Evolutionary conservation across 1,140 invertebrate genomes (phyloP), one percentile per base, ranked within the genome.

Genomic region (Microplitis demolitor): DNA sequence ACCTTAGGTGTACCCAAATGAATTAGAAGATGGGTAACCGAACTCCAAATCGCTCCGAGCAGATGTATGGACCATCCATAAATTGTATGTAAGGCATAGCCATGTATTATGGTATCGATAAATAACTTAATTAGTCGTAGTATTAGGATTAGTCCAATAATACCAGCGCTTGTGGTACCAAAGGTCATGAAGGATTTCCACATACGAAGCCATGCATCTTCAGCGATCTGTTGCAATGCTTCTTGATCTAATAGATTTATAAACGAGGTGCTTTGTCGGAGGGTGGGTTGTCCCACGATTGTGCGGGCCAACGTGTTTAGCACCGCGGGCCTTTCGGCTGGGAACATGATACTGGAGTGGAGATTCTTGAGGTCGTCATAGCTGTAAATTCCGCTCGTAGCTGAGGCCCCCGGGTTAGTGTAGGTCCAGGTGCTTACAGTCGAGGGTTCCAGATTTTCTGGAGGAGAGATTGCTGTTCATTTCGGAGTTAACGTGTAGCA

Each of bases 221-320:
- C 16, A 2, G 74, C 75, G 0, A 75, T 66, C 54, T 51, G 61
- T 33, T 74, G 39, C 3, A 77, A 13, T 0, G 69, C 9, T 16
- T 68, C 53, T 64, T 74, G 58, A 34, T 74, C 66, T 0, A 78
- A 37, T n/a, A 77, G 35, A 35, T 67, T 45, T 11, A 24, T 53
- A 11, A 73, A 31, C 4, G 67, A 45, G 16, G 4, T 4, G 2
- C 37, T n/a, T 34, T 45, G 14, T 2, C 53, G 31, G 3, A 51
- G 6, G 3, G 33, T 13, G 13, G 14, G 11, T 53, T 71, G 53
- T 14, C 69, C 69, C 5, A 4, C n/a, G 4, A 62, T 31, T 9
- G 11, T 24, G 14, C 66, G 35, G 4, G 53, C 37, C 13, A 64
- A 6, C 35, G 4, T 58, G 31, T 66, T 72, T 11, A 66, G 34